These are phyloP conservation scores for Physella acuta DNA, from an alignment of 1,140 invertebrate genomes.

Conservation along the genomic window DNA sequence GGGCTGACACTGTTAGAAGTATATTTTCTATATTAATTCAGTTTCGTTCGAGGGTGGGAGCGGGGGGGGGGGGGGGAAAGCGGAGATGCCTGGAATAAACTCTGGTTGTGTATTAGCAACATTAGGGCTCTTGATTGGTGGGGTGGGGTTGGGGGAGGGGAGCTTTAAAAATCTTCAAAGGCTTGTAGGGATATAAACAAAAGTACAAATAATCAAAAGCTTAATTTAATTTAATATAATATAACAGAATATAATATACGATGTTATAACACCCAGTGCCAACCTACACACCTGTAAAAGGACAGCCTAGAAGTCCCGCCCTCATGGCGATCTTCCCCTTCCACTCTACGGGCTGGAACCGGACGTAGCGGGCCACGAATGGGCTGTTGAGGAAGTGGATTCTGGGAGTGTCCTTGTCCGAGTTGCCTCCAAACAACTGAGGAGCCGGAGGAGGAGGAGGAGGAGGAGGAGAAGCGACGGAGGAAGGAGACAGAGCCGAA, in stretches of 20 bases:
- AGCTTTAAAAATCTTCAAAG: no score
- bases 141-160: no score
- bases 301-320: constrained; percentile 64
- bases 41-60: no score
- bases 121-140: no score
- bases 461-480: not conserved
- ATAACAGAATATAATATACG: not conserved
- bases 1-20: no score
- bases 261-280: not conserved
- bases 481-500: not conserved
- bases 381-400: constrained; percentile 65
- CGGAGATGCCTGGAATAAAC: no score
- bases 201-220: not conserved
- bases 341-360: constrained; percentile 65
- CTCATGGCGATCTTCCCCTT: constrained; percentile 63
- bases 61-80: no score
- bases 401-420: constrained; percentile 63
- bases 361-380: constrained; percentile 63
- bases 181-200: not conserved
- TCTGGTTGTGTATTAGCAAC: no score
- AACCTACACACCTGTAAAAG: constrained; percentile 60
- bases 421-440: constrained; percentile 66
- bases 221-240: not conserved
- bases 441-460: not conserved
- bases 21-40: no score